These are phyloP conservation scores for Aphodius sticticus DNA, from an alignment of 2,888 invertebrate genomes.

Conservation along the genomic window DNA sequence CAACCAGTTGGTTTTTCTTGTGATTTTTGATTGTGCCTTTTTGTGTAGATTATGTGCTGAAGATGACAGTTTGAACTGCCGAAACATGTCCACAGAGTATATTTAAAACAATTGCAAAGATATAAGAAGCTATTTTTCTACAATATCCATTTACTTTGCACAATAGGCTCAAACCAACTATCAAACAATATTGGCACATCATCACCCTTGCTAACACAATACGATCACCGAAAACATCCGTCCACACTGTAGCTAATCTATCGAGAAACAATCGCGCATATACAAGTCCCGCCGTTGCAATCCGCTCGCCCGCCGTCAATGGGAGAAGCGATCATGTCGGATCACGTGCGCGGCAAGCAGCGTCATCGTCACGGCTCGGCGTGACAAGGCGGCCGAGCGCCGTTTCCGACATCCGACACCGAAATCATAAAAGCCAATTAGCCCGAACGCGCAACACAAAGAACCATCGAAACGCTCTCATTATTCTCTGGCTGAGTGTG, in stretches of 20 bases:
- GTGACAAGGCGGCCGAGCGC: constrained; percentile 4
- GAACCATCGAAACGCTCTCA: constrained; percentile 10
- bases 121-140: too few species aligned
- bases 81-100: too few species aligned
- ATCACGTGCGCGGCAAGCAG: neutral
- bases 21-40: too few species aligned
- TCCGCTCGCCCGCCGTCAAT: neutral
- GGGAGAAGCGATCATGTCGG: neutral
- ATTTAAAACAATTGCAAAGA: too few species aligned
- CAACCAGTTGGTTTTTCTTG: too few species aligned
- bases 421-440: constrained; percentile 26
- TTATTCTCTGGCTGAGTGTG: neutral
- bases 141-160: too few species aligned
- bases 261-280: neutral
- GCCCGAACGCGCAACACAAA: constrained; percentile 21
- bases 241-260: neutral
- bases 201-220: neutral
- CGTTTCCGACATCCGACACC: constrained; percentile 4
- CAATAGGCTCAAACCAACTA: too few species aligned
- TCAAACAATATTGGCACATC: neutral
- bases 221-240: neutral
- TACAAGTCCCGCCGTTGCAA: neutral
- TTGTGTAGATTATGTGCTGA: too few species aligned
- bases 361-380: neutral
- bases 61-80: too few species aligned